These are phyloP conservation scores for Pseudomyrmex pallidus DNA, from an alignment of 1,140 invertebrate species.

Conservation along the genomic window DNA sequence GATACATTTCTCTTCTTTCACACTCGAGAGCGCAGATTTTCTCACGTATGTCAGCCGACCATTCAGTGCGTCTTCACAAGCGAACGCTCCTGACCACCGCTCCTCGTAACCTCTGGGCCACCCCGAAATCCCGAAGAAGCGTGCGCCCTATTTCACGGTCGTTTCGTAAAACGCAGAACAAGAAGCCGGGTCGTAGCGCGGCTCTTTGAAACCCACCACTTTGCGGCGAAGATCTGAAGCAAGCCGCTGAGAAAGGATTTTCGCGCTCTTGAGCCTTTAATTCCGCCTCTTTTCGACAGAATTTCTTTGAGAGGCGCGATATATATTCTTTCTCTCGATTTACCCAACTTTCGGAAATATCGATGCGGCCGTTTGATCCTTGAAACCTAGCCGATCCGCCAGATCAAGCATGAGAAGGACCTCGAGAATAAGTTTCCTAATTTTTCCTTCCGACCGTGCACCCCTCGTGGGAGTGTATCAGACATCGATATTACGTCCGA, in stretches of 20 bases:
- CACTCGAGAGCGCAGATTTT: conserved; percentile 48
- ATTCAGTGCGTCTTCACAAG: conserved; percentile 37
- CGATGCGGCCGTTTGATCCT: conserved; percentile 56
- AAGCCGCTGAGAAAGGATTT: conserved; percentile 78
- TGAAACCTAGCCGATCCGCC: conserved; percentile 48
- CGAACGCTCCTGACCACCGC: conserved; percentile 46
- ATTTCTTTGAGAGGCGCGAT: conserved; percentile 33
- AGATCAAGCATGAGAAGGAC: conserved; percentile 53
- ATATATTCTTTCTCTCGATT: conserved; percentile 34
- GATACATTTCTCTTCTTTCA: conserved; percentile 44
- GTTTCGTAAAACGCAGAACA: conserved; percentile 25
- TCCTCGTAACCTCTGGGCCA: conserved; percentile 48
- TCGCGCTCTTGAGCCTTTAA: conserved; percentile 81
- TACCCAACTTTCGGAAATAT: conserved; percentile 55
- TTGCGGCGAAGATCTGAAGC: conserved; percentile 75
- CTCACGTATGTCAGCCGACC: conserved; percentile 40
- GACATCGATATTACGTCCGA: conserved; percentile 35
- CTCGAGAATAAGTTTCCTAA: conserved; percentile 57
- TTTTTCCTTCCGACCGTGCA: conserved; percentile 33
- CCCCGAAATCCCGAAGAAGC: conserved; percentile 69
- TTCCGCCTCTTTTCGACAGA: conserved; percentile 48
- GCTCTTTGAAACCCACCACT: conserved; percentile 78
- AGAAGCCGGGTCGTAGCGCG: conserved; percentile 47
- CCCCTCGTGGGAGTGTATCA: conserved; percentile 20
- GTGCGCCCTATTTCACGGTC: conserved; percentile 70